A percentile compares a stretch with the other conserved stretches of the same genome.
These are phyloP conservation scores for Patella ulyssiponensis DNA, from an alignment of 2,888 invertebrate species.

Conservation along the genomic window DNA sequence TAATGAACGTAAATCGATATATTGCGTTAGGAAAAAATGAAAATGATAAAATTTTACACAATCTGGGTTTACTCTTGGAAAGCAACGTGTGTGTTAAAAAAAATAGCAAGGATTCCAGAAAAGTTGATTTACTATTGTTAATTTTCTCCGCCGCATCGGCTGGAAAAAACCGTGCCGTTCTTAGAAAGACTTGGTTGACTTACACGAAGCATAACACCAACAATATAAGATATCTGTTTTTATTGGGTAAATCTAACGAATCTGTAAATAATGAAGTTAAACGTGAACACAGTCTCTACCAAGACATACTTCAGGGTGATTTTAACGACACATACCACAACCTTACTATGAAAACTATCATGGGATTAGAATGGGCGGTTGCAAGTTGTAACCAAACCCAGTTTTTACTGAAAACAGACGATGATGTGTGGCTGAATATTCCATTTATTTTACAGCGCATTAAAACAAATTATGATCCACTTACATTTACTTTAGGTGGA, in stretches of 20 bases:
- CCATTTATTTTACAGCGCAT: conserved; percentile 6
- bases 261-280: background rate
- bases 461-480: background rate
- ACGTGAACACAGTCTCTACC: background rate
- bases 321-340: conserved; percentile 16
- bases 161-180: background rate
- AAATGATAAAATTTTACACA: background rate
- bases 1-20: background rate
- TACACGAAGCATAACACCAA: background rate
- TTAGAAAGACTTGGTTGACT: background rate
- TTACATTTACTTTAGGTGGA: conserved; percentile 16
- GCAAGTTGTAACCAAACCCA: conserved; percentile 8
- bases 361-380: conserved; percentile 18
- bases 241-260: background rate
- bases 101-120: background rate
- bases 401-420: conserved; percentile 28
- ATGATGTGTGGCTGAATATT: conserved; percentile 28
- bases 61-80: background rate
- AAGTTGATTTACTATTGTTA: background rate
- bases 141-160: background rate
- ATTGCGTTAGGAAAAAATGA: background rate
- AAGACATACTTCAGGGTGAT: conserved; percentile 23
- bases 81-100: background rate
- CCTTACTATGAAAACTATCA: conserved; percentile 23
- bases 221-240: background rate